Evolutionary conservation across 2,113 vertebrate genomes (phyloP).

Genomic region (Ictidomys tridecemlineatus): DNA sequence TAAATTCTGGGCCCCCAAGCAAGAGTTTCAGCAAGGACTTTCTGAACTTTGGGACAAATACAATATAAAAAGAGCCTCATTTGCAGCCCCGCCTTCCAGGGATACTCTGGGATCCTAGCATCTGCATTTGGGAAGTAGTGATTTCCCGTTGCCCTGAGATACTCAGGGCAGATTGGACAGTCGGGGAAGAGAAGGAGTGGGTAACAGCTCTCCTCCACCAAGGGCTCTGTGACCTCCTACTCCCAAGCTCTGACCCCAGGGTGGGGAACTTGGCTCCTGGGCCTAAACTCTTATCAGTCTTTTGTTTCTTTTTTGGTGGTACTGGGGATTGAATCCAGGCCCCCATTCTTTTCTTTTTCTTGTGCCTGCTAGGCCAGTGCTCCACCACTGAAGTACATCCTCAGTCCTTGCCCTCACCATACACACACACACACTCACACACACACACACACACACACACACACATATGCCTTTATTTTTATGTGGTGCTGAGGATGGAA

Average conservation of each 20-base stretch:
- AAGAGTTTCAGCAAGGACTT: conserved; percentile 68
- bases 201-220: neutral
- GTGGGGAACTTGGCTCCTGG: neutral
- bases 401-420: too few species aligned
- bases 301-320: neutral
- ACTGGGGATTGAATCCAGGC: neutral
- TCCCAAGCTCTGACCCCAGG: neutral
- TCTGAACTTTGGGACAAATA: conserved; percentile 67
- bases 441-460: too few species aligned
- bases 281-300: neutral
- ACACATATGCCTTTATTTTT: too few species aligned
- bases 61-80: conserved; percentile 26
- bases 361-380: neutral
- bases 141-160: conserved; percentile 15
- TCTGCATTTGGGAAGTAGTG: neutral
- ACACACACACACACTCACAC: too few species aligned
- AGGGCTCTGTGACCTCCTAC: neutral
- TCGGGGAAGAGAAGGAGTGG: neutral
- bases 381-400: neutral
- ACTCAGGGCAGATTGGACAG: neutral
- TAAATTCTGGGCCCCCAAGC: conserved; percentile 74
- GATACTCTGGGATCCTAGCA: neutral
- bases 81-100: neutral
- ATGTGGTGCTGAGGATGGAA: too few species aligned
- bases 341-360: neutral